phyloP scores from a whole-genome alignment of 2,888 invertebrate genomes.

The Pachymerium ferrugineum region DNA sequence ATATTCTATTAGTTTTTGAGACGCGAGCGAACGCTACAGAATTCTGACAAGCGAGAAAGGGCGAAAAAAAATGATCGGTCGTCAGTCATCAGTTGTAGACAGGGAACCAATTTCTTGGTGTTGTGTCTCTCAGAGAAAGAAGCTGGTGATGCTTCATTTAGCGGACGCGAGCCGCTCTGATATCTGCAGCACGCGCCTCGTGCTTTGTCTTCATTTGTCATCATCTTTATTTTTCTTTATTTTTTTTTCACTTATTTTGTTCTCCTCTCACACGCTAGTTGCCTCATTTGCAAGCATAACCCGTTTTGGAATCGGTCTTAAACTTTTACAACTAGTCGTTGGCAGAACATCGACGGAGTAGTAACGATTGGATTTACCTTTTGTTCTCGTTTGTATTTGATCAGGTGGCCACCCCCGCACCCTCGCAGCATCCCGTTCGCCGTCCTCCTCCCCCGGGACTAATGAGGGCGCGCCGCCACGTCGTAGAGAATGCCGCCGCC shows the following conservation, averaged over 20 bases:
- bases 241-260: background rate
- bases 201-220: slow-evolving; percentile 19
- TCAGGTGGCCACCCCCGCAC: background rate
- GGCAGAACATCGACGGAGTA: background rate
- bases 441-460: slow-evolving; percentile 2
- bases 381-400: slow-evolving; percentile 2
- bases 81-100: slow-evolving; percentile 5
- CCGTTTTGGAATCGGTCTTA: too few species aligned
- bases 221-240: background rate
- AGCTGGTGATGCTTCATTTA: slow-evolving; percentile 10
- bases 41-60: slow-evolving; percentile 7
- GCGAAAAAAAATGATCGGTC: background rate
- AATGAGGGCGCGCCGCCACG: slow-evolving; percentile 15
- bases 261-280: background rate
- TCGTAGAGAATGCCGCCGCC: slow-evolving; percentile 12
- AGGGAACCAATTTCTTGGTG: slow-evolving; percentile 8
- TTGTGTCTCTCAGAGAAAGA: background rate
- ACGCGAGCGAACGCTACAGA: background rate
- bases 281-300: too few species aligned
- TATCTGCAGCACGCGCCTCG: background rate
- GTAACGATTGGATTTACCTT: background rate
- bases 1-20: slow-evolving; percentile 20
- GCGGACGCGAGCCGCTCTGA: too few species aligned
- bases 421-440: background rate
- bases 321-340: background rate